phyloP scores from a whole-genome alignment of 2,797 vertebrate species.

The Dendrocincla tyrannina region DNA sequence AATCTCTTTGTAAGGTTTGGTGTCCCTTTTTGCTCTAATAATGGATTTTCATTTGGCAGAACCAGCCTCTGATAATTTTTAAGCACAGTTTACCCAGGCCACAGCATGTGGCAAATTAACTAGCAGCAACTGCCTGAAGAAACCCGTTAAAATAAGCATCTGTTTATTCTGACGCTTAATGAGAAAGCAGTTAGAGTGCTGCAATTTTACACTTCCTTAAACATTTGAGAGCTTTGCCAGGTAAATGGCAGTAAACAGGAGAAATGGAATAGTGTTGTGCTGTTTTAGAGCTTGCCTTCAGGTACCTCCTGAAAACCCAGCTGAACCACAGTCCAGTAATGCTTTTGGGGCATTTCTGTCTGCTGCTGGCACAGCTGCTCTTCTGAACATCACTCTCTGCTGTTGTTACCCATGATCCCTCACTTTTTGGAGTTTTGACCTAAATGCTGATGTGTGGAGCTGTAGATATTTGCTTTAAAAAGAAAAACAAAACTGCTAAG shows the following conservation, averaged over 20 bases:
- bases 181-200: not conserved
- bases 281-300: not conserved
- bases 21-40: not conserved
- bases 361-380: not conserved
- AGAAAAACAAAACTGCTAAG: not conserved
- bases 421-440: accelerated
- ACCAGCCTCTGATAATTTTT: not conserved
- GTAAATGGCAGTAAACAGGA: not conserved
- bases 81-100: not conserved
- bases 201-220: not conserved
- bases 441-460: not conserved
- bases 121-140: not conserved
- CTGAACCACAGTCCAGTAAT: not conserved
- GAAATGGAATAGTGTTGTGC: accelerated
- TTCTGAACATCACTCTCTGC: not conserved
- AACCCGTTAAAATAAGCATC: not conserved
- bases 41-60: not conserved
- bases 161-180: not conserved
- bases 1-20: not conserved
- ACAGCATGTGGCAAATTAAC: not conserved
- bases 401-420: not conserved
- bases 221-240: not conserved
- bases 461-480: not conserved
- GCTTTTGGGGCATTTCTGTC: not conserved
- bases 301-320: slow-evolving; percentile 33